Conservation (phyloP, 2,888 invertebrate genomes). For the Bedellia somnulentella region DNA sequence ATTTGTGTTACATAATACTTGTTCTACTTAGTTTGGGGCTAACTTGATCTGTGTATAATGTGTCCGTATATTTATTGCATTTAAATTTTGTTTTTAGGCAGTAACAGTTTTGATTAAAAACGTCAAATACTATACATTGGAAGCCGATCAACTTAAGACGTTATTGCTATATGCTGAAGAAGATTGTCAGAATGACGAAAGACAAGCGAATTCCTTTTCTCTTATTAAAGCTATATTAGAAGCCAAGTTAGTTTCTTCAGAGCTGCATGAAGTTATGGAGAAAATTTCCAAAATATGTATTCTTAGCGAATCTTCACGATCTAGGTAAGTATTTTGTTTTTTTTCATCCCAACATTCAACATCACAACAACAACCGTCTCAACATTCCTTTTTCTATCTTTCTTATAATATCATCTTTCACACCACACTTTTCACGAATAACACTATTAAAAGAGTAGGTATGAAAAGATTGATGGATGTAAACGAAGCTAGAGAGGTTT, state of each 20-base stretch:
- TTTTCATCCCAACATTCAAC: too few species aligned
- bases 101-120: slow-evolving; percentile 81
- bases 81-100: slow-evolving; percentile 66
- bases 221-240: slow-evolving; percentile 82
- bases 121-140: slow-evolving; percentile 71
- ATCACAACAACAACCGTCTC: too few species aligned
- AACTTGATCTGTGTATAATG: too few species aligned
- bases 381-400: too few species aligned
- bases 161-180: slow-evolving; percentile 86
- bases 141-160: slow-evolving; percentile 75
- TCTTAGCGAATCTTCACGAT: slow-evolving; percentile 67
- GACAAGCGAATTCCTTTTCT: slow-evolving; percentile 86
- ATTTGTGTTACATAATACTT: too few species aligned
- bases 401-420: too few species aligned
- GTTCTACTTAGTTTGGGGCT: too few species aligned
- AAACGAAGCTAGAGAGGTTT: too few species aligned
- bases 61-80: too few species aligned
- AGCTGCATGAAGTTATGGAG: slow-evolving; percentile 79
- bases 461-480: too few species aligned
- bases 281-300: slow-evolving; percentile 80
- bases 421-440: too few species aligned
- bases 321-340: slow-evolving; percentile 38
- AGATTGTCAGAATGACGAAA: slow-evolving; percentile 81
- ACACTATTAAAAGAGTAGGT: too few species aligned
- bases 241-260: slow-evolving; percentile 70